A percentile compares a stretch with the other conserved stretches of the same genome.
These are phyloP conservation scores for Melipona beecheii DNA, from an alignment of 2,888 invertebrate species.

Conservation along the genomic window DNA sequence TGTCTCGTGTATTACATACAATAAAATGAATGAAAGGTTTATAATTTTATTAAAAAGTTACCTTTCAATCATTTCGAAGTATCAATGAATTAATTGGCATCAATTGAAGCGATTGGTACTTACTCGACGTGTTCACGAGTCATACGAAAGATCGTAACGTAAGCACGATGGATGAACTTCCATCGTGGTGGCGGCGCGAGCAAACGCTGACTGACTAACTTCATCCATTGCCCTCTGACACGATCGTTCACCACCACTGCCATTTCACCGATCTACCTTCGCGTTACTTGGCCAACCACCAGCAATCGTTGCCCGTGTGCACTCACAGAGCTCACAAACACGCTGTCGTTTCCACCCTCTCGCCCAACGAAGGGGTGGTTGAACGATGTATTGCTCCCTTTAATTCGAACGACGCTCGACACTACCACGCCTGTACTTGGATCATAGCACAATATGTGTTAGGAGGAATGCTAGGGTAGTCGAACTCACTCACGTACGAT, in stretches of 20 bases:
- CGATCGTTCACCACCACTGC: constrained; percentile 70
- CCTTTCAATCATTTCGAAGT: too few relatives aligned
- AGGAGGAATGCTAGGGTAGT: constrained; percentile 44
- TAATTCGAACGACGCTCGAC: constrained; percentile 55
- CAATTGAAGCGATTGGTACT: neutral
- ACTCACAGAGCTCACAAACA: constrained; percentile 34
- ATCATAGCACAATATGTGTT: constrained; percentile 29
- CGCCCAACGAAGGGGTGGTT: constrained; percentile 41
- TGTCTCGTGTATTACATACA: neutral
- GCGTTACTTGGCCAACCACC: constrained; percentile 32
- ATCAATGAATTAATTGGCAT: too few relatives aligned
- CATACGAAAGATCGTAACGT: constrained; percentile 12
- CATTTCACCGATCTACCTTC: constrained; percentile 55
- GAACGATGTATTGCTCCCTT: constrained; percentile 58
- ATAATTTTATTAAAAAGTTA: neutral
- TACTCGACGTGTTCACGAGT: constrained; percentile 31
- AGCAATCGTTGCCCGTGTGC: constrained; percentile 23
- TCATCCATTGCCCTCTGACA: constrained; percentile 76
- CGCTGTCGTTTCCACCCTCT: constrained; percentile 28
- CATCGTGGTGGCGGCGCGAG: constrained; percentile 72
- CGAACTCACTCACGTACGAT: constrained; percentile 52
- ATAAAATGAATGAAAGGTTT: neutral
- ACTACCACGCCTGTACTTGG: constrained; percentile 45
- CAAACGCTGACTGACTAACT: constrained; percentile 79
- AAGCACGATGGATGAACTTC: constrained; percentile 41